Evolutionary conservation across 2,797 vertebrate genomes (phyloP), one percentile per base, ranked within the genome.

Genomic region (Remorina albescens): DNA sequence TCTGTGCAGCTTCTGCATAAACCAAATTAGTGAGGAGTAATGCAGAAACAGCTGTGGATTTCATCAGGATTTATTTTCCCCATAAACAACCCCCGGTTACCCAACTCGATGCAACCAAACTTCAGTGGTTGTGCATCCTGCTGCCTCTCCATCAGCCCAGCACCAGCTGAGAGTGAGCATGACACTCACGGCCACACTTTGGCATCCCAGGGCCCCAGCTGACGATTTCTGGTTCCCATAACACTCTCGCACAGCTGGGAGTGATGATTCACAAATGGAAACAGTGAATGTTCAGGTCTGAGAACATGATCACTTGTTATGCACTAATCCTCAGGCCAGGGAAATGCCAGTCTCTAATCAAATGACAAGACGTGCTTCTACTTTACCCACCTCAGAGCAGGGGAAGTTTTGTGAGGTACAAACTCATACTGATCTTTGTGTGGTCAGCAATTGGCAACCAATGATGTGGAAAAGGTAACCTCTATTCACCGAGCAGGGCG

Each of bases 181-280:
- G 53, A 71, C 42, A 36, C 74, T 80, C 69, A 54, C 54, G 63
- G 84, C 75, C 75, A 72, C 80, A 53, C 55, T 77, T 49, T 81
- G 78, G 78, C 88, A 79, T 86, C 82, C 59, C 60, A 71, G 75
- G 71, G 47, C 76, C 85, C 89, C 91, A 91, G 88, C 91, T 92
- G 90, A 92, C 82, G 64, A 74, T 11, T 67, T 60, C 36, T 67
- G 23, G 46, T 91, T 90, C 86, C 88, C 86, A 88, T 59, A 90
- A 85, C 80, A 72, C 50, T 49, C 50, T 42, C 0, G 30, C 76
- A 90, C 90, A 91, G 88, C 89, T 88, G 89, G 77, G 58, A 75
- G 41, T 4, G 74, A 77, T 71, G 47, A 78, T 62, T 78, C 82
- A 55, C 72, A n/a, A 64, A 64, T 73, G 80, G 51, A 87, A 79